Evolutionary conservation across 2,113 vertebrate species (phyloP).

Genomic region (Gavialis gangeticus): DNA sequence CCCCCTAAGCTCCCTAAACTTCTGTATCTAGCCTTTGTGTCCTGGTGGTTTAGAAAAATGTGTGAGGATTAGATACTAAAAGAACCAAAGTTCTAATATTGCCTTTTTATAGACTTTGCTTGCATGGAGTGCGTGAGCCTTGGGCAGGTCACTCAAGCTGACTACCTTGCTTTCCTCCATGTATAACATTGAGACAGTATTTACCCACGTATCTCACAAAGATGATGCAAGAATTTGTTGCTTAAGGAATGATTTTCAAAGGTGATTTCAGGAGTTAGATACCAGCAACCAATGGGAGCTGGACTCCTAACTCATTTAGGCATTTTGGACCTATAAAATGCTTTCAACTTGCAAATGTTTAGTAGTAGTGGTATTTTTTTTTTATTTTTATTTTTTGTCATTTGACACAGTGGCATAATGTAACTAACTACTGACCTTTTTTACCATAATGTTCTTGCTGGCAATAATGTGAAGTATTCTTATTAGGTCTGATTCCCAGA

Average conservation of each 20-base stretch:
- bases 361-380: neutral
- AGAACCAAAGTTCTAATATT: neutral
- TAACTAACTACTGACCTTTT: slow-evolving; percentile 19
- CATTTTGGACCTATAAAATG: neutral
- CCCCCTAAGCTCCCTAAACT: too few species aligned
- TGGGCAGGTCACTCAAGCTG: neutral
- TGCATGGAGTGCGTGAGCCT: neutral
- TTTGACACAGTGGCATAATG: neutral
- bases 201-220: neutral
- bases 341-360: neutral
- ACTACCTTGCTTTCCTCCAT: neutral
- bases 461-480: neutral
- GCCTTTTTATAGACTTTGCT: neutral
- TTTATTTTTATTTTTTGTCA: neutral
- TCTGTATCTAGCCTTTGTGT: too few species aligned
- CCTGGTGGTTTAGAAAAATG: neutral
- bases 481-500: neutral
- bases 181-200: neutral
- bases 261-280: neutral
- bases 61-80: neutral
- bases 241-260: neutral
- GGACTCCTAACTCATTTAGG: neutral
- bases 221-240: neutral
- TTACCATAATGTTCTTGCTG: neutral
- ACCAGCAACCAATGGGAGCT: neutral